Conservation (phyloP, 92 coral and sea anemone genomes). For the Epizoanthus scotinus region DNA sequence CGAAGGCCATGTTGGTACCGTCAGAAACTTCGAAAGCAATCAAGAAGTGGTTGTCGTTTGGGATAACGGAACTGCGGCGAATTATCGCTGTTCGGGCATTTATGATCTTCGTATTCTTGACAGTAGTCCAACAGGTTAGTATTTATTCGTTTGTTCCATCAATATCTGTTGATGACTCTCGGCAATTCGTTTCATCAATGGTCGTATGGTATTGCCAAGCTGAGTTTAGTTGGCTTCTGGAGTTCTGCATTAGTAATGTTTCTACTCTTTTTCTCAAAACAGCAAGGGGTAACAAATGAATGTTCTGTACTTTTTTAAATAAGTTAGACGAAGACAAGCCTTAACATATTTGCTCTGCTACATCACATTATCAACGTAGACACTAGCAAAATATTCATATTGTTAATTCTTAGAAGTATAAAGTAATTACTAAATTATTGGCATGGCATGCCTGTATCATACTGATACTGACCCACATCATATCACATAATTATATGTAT, state of each 20-base stretch:
- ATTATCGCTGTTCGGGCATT: constrained; percentile 92
- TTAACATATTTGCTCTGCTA: no score
- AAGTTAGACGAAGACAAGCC: not conserved
- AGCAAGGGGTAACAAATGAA: not conserved
- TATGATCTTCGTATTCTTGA: constrained; percentile 89
- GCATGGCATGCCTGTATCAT: no score
- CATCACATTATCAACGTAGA: no score
- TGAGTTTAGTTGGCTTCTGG: not conserved
- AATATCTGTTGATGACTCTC: not conserved
- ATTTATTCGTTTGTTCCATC: not conserved
- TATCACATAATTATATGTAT: no score
- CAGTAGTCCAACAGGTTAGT: constrained; percentile 93
- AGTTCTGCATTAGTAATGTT: no score
- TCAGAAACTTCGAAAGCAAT: constrained; percentile 93
- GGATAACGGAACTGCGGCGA: constrained; percentile 99
- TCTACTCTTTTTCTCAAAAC: not conserved
- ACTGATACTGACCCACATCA: no score
- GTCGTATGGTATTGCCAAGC: not conserved
- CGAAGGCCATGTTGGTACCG: constrained; percentile 97
- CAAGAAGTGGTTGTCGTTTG: constrained; percentile 99
- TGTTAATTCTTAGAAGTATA: no score
- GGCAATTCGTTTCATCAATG: not conserved
- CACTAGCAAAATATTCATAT: no score
- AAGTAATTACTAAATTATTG: no score
- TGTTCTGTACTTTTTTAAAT: not conserved